These are phyloP conservation scores for Ailurus styani DNA, from an alignment of 2,113 vertebrate genomes.

Conservation along the genomic window DNA sequence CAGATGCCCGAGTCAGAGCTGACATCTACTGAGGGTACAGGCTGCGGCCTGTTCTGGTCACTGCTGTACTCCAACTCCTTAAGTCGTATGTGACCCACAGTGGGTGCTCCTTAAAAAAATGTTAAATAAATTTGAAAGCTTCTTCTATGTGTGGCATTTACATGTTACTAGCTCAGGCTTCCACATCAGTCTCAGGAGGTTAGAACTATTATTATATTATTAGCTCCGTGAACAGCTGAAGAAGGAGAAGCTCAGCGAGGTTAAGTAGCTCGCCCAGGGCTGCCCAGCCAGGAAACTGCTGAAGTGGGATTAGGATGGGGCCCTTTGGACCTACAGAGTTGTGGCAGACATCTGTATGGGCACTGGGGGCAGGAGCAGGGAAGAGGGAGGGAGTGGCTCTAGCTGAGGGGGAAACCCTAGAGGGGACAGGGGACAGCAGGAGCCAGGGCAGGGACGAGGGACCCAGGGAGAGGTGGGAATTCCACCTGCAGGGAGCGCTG, in stretches of 20 bases:
- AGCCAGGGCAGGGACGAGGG: no score
- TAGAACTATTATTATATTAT: background rate
- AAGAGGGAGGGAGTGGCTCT: background rate
- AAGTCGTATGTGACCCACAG: background rate
- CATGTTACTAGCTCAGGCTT: background rate
- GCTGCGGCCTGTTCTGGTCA: background rate
- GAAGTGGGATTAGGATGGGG: no score
- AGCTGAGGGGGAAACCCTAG: background rate
- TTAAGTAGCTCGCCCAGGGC: background rate
- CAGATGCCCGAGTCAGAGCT: background rate
- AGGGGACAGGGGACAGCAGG: background rate
- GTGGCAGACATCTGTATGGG: background rate
- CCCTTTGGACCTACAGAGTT: no score
- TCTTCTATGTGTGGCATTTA: background rate
- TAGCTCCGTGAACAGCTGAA: background rate
- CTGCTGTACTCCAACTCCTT: background rate
- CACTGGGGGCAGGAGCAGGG: background rate
- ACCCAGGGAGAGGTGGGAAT: background rate
- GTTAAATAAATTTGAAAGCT: background rate
- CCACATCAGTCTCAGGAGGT: background rate
- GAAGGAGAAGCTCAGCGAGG: background rate
- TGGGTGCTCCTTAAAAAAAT: no score
- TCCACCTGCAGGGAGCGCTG: background rate
- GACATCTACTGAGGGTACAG: background rate
- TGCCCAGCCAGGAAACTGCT: background rate